Evolutionary conservation across 2,113 vertebrate species (phyloP).

Genomic region (Caracal caracal): DNA sequence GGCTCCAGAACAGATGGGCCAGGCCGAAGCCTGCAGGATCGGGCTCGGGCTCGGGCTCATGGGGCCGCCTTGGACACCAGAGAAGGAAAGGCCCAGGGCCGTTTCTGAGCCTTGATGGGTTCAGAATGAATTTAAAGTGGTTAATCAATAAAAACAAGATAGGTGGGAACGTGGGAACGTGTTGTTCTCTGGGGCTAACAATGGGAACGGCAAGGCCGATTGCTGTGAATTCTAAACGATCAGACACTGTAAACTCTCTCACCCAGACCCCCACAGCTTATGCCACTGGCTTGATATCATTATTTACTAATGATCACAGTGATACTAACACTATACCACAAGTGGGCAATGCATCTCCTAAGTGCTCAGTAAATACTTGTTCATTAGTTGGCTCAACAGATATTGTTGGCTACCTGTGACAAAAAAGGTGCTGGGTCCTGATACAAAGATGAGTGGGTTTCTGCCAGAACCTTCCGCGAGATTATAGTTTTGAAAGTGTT

Average conservation of each 20-base stretch:
- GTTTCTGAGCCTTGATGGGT: not conserved
- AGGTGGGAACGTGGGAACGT: not conserved
- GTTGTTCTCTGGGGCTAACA: not conserved
- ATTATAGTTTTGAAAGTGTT: not conserved
- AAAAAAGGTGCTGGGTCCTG: not conserved
- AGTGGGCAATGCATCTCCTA: not conserved
- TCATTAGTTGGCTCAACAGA: not conserved
- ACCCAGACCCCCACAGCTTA: not conserved
- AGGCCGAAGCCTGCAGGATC: not conserved
- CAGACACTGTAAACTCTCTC: not conserved
- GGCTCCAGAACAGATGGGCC: not conserved
- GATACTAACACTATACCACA: not conserved
- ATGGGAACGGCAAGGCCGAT: not conserved
- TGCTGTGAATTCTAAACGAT: not conserved
- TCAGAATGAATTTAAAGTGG: slow-evolving; percentile 4
- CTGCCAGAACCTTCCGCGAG: not conserved
- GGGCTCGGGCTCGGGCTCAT: not conserved
- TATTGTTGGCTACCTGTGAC: not conserved
- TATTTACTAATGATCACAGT: not conserved
- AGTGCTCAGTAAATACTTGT: not conserved
- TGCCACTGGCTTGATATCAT: not conserved
- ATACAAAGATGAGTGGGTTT: not conserved
- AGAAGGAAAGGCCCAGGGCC: not conserved
- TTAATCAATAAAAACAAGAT: not conserved
- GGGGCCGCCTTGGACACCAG: not conserved